Evolutionary conservation across 2,888 invertebrate genomes (phyloP), one percentile per base, ranked within the genome.

Genomic region (Falcaria lacertinaria): DNA sequence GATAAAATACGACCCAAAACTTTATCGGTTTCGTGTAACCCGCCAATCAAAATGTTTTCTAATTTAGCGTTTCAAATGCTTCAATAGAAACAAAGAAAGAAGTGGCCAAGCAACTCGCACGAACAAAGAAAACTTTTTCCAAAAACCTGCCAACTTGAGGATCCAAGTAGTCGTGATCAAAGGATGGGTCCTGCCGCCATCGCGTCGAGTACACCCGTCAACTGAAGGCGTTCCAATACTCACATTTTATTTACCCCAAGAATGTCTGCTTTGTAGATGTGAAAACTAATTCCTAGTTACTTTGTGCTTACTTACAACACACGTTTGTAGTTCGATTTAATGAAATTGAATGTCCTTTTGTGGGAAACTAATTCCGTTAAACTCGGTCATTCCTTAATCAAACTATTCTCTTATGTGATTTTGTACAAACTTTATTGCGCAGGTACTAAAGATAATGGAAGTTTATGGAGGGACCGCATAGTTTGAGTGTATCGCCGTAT

Each of bases 231-330:
- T 64, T 64, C 67, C 64, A 64, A 69, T 66, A 62, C 58, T 60
- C 36, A 75, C 73, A 70, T 80, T 80, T 77, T 82, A 74, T 78
- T 79, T 78, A 80, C 76, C 77, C 69, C 70, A 58, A 71, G 86
- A 83, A 87, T 87, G 77, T 74, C 56, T 69, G 73, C 81, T 82
- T 84, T 80, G 79, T 78, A 73, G 74, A 71, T 69, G 69, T 71
- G 60, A 71, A 80, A 85, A 85, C 83, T 82, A 80, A 85, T 83
- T 76, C 76, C 67, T 81, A 77, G 78, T 79, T 73, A 65, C 63
- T 63, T 52, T 59, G 71, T 52, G 61, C 65, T 71, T 61, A 64
- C 64, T 75, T 70, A 68, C 67, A 73, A 66, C 61, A 40, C 48
- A 52, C 54, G 58, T 61, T 71, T 65, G 64, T 69, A 65, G 67